A percentile compares a stretch with the other conserved stretches of the same genome.
Conservation (phyloP, 2,113 vertebrate genomes). For the Otis tarda region DNA sequence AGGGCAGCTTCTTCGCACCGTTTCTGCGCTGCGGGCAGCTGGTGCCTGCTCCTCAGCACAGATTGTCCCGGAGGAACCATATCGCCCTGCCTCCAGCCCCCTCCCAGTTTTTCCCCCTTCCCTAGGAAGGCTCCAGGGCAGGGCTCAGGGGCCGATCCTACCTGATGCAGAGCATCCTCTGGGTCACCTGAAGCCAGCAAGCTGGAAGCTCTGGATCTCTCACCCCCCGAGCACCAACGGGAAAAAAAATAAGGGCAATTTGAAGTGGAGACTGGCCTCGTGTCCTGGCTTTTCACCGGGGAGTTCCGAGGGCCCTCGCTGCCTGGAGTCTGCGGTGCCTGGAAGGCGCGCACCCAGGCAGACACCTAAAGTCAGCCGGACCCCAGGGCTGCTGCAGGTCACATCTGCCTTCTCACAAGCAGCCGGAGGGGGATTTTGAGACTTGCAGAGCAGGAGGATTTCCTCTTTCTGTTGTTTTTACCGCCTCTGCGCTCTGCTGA, state of each 20-base stretch:
- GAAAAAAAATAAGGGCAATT: neutral
- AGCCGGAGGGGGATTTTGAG: neutral
- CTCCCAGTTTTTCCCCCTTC: neutral
- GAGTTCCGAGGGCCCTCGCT: rapidly evolving
- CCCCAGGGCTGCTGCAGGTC: neutral
- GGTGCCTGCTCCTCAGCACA: rapidly evolving
- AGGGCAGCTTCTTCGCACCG: neutral
- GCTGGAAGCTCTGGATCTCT: neutral
- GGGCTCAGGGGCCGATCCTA: neutral
- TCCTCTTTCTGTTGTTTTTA: neutral
- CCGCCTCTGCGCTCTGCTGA: neutral
- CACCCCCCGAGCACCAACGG: no score
- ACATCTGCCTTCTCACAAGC: neutral
- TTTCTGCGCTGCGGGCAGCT: neutral
- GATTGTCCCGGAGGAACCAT: rapidly evolving
- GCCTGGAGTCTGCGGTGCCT: neutral
- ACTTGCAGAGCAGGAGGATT: neutral
- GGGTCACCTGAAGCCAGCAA: neutral
- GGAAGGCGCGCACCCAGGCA: rapidly evolving
- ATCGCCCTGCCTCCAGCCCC: rapidly evolving
- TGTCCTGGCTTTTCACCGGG: neutral
- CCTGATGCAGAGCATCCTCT: neutral
- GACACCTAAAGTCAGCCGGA: neutral
- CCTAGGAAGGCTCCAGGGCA: neutral
- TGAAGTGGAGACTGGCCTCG: neutral